Evolutionary conservation across 1,140 invertebrate genomes (phyloP).

Genomic region (Brachionus asplanchnoidis): DNA sequence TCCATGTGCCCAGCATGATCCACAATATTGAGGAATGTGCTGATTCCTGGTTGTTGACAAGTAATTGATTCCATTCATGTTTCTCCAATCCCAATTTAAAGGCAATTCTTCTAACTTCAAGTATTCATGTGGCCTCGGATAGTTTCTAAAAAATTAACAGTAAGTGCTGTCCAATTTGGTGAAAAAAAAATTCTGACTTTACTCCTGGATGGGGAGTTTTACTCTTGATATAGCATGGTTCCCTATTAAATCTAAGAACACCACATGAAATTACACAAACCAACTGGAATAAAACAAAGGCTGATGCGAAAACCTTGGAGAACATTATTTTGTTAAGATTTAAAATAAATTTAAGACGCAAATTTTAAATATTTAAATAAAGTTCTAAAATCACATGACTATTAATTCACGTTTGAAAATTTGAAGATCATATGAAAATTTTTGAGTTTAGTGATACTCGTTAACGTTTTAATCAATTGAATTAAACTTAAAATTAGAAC

Average conservation of each 20-base stretch:
- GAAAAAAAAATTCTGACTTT: neutral
- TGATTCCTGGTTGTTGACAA: slow-evolving; percentile 58
- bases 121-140: slow-evolving; percentile 50
- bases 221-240: slow-evolving; percentile 35
- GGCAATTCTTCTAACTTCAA: slow-evolving; percentile 43
- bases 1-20: slow-evolving; percentile 61
- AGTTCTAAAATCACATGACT: neutral
- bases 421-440: neutral
- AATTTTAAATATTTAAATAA: neutral
- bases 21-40: slow-evolving; percentile 59
- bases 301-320: slow-evolving; percentile 4
- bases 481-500: no score
- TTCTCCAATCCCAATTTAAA: slow-evolving; percentile 57
- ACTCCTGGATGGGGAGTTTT: slow-evolving; percentile 13
- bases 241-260: neutral
- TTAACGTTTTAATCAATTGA: neutral
- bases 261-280: slow-evolving; percentile 1
- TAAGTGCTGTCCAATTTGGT: no score
- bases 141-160: slow-evolving; percentile 42
- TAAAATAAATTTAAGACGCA: neutral
- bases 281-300: slow-evolving; percentile 25
- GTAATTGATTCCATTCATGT: slow-evolving; percentile 57
- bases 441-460: neutral
- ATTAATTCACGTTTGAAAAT: neutral
- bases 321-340: neutral